A percentile compares a stretch with the other conserved stretches of the same genome.
phyloP scores from a whole-genome alignment of 2,113 vertebrate species.

The Notarius quadriscutis region DNA sequence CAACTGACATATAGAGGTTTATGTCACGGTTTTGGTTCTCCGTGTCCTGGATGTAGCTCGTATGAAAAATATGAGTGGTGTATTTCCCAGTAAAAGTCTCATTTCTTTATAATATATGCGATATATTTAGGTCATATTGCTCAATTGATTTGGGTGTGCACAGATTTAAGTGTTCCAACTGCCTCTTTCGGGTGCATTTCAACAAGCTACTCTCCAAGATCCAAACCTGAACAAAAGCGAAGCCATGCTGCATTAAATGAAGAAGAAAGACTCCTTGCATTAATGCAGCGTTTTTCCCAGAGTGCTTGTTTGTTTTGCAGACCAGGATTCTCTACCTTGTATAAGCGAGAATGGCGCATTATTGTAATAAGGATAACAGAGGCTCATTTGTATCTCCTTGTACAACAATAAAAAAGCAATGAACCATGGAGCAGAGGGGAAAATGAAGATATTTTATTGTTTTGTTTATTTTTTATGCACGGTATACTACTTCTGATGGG shows the following conservation, averaged over 20 bases:
- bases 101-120: background rate
- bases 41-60: too few relatives aligned
- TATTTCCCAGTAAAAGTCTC: too few relatives aligned
- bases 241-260: constrained; percentile 12
- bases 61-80: too few relatives aligned
- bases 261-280: constrained; percentile 16
- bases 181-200: background rate
- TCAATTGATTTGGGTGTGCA: too few relatives aligned
- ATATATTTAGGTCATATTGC: background rate
- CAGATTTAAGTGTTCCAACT: background rate
- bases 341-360: background rate
- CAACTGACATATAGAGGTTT: too few relatives aligned
- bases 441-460: constrained; percentile 16
- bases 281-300: constrained; percentile 13
- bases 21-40: too few relatives aligned
- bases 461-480: background rate
- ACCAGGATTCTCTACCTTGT: background rate
- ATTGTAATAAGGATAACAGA: constrained; percentile 16
- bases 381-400: constrained; percentile 6
- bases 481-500: background rate
- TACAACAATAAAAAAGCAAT: constrained; percentile 28
- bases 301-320: constrained; percentile 9
- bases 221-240: constrained; percentile 6
- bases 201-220: background rate
- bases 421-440: background rate